Conservation (phyloP, 2,797 vertebrate genomes). For the Falco berigora region DNA sequence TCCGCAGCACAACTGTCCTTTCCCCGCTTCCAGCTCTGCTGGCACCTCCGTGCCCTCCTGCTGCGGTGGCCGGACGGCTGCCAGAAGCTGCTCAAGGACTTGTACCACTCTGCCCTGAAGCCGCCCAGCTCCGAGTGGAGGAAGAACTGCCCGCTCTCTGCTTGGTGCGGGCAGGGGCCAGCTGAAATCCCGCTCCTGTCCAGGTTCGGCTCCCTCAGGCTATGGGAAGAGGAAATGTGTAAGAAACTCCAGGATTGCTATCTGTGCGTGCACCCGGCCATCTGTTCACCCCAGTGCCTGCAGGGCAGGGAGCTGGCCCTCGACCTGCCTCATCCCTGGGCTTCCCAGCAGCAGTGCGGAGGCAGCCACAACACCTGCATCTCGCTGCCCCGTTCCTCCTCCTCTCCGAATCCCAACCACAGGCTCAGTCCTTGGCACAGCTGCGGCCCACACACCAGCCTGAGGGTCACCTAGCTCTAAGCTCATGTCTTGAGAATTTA, state of each 20-base stretch:
- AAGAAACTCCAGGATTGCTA: not conserved
- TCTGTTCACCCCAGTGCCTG: accelerated
- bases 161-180: constrained; percentile 76
- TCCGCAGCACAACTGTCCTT: not conserved
- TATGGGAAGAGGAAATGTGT: constrained; percentile 31
- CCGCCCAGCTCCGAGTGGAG: not conserved
- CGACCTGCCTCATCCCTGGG: not conserved
- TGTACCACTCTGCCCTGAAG: not conserved
- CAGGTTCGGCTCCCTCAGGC: constrained; percentile 82
- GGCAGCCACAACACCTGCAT: not conserved
- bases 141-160: not conserved
- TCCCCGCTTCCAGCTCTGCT: not conserved
- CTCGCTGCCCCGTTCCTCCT: not conserved
- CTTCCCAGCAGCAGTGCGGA: not conserved
- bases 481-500: not conserved
- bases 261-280: not conserved
- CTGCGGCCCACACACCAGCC: not conserved
- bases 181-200: constrained; percentile 79
- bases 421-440: not conserved
- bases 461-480: no score
- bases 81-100: not conserved
- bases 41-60: not conserved
- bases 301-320: not conserved
- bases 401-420: not conserved
- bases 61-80: not conserved